Percentiles rank a stretch among this genome's conserved stretches.
Evolutionary conservation across 2,113 vertebrate genomes (phyloP).

Genomic region (Oryzias celebensis): DNA sequence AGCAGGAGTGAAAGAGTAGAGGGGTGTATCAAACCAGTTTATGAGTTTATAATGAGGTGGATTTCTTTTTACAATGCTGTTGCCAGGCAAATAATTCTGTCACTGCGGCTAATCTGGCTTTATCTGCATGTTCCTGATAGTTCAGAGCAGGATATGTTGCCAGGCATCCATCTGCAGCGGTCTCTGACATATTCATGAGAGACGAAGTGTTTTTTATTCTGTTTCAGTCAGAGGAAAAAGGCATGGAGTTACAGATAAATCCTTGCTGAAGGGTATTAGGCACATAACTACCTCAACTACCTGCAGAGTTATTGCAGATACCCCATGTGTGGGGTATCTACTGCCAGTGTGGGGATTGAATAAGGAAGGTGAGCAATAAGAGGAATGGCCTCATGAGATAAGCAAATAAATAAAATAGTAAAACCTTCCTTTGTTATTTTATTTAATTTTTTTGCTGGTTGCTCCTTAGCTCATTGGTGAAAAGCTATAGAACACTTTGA

Average conservation of each 20-base stretch:
- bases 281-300: not conserved
- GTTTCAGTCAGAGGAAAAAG: not conserved
- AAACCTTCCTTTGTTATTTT: too few species aligned
- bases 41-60: conserved; percentile 14
- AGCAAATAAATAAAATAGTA: not conserved
- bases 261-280: conserved; percentile 1
- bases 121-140: conserved; percentile 23
- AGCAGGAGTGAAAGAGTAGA: not conserved
- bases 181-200: conserved; percentile 39
- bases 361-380: not conserved
- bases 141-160: conserved; percentile 54
- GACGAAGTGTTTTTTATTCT: conserved; percentile 29
- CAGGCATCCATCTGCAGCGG: conserved; percentile 9
- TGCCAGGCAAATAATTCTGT: conserved; percentile 58
- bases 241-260: conserved; percentile 6
- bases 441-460: too few species aligned
- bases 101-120: conserved; percentile 42
- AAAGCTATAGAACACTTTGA: too few species aligned
- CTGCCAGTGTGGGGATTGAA: too few species aligned
- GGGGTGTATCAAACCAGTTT: not conserved
- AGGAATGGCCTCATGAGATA: not conserved
- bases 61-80: conserved; percentile 25
- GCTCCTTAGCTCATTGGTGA: too few species aligned
- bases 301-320: too few species aligned
- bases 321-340: too few species aligned